Evolutionary conservation across 1,140 invertebrate species (phyloP), one percentile per base, ranked within the genome.

Genomic region (Drosophila auraria): DNA sequence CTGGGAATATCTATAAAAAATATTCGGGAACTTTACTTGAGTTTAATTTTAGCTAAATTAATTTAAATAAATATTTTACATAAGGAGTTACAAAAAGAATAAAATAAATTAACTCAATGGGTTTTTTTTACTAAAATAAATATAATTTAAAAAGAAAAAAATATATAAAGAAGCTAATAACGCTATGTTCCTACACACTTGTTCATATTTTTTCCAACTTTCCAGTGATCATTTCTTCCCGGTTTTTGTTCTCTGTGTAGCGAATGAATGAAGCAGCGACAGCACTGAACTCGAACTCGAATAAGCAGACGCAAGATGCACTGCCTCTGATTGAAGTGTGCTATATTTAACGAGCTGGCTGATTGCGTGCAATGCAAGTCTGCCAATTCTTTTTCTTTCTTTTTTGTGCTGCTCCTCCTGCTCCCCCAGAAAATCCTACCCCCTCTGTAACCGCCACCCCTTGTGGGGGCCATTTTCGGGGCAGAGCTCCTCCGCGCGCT

Each of bases 321-420:
- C 61, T 82, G 71, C 64, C 75, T 80, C 86, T 87, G 73, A 87
- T 87, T 87, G 83, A 87, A 87, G 83, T 87, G 83, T 80, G 83
- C 83, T 87, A 87, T 87, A 87, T 87, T 83, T 87, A 87, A 83
- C 76, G 61, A 83, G 68, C 60, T 71, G 62, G 58, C 50, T 54
- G 57, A 73, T 79, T 53, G 72, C 81, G 40, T 71, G 68, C 68
- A 69, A 80, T 87, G 69, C 70, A 87, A 87, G 79, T 80, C 80
- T 74, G 83, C 78, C 82, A 83, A 84, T 78, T 81, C 82, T n/a
- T 23, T 40, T 14, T n/a, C 40, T 7, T n/a, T 56, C 53, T 23
- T 33, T 15, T 20, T 17, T 9, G 12, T 12, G 30, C 27, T 53
- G n/a, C 23, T 12, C 6, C 8, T 1, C 11, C 51, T 17, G 27